Evolutionary conservation across 1,140 invertebrate species (phyloP), one percentile per base, ranked within the genome.

Genomic region (Akabosia matsudoensis): DNA sequence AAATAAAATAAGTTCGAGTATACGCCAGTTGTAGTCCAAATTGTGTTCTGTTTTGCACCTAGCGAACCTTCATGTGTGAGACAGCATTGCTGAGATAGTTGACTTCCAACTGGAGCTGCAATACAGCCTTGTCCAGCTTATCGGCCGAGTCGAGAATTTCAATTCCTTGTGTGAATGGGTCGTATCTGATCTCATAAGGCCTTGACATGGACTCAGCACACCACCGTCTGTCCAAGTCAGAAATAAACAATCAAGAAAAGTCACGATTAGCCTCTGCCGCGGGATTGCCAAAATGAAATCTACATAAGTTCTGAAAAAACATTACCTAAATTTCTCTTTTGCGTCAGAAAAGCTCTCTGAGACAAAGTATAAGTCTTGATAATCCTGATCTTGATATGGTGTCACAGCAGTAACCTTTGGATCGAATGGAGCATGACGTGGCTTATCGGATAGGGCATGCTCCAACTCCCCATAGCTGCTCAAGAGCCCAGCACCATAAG

Each of bases 261-360:
- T 56, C 7, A 56, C n/a, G 24, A 56, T 10, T 45, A 18, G 18
- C 37, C n/a, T n/a, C n/a, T n/a, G n/a, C n/a, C n/a, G n/a, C n/a
- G n/a, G n/a, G n/a, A n/a, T n/a, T n/a, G n/a, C n/a, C n/a, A n/a
- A n/a, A n/a, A n/a, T n/a, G n/a, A n/a, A n/a, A n/a, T n/a, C n/a
- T n/a, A n/a, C n/a, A n/a, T n/a, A n/a, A n/a, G n/a, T n/a, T n/a
- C n/a, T 45, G 18, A 45, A 45, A 22, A 56, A 56, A 24, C 30
- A 37, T 77, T 82, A 90, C 89, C 88, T 92, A 89, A 99, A 95
- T 86, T 98, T 97, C 70, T 95, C 91, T 88, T 98, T 97, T 83
- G 96, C 97, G 85, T 98, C 96, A 82, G 97, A 93, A 84, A 99
- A 97, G 83, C 93, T 97, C 83, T 99, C 96, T 74, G 97, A 95